phyloP scores from a whole-genome alignment of 2,888 invertebrate species.

The Pachliopta kotzebuea region DNA sequence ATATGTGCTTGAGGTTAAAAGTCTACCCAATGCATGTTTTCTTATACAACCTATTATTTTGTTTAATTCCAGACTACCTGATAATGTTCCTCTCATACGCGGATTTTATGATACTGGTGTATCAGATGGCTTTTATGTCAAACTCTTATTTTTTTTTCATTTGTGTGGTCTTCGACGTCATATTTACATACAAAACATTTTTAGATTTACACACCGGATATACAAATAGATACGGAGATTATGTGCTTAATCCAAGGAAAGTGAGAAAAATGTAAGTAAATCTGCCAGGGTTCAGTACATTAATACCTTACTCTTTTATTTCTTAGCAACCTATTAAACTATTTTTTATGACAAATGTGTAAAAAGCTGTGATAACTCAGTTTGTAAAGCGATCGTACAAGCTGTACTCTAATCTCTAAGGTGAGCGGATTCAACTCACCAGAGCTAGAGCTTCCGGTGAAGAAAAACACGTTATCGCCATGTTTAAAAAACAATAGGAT shows the following conservation, averaged over 20 bases:
- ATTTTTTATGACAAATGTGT: no score
- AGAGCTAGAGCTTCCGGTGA: no score
- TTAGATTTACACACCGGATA: conserved; percentile 72
- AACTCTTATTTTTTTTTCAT: conserved; percentile 53
- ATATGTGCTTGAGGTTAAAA: no score
- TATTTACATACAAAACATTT: conserved; percentile 69
- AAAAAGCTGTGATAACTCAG: no score
- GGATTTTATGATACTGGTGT: conserved; percentile 68
- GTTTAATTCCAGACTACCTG: conserved; percentile 60
- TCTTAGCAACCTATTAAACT: no score
- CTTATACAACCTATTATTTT: background rate
- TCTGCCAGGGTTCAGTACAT: background rate
- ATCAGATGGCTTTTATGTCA: conserved; percentile 75
- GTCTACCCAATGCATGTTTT: no score
- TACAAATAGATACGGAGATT: conserved; percentile 75
- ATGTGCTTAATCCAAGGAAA: conserved; percentile 64
- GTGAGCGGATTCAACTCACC: no score
- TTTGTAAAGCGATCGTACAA: background rate
- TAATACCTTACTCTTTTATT: no score
- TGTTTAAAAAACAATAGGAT: no score
- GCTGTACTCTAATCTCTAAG: background rate
- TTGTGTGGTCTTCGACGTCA: conserved; percentile 57
- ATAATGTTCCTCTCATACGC: conserved; percentile 61
- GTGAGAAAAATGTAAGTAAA: conserved; percentile 64
- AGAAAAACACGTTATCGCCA: no score